phyloP scores from a whole-genome alignment of 2,113 vertebrate genomes.

The Mystacornis crossleyi region DNA sequence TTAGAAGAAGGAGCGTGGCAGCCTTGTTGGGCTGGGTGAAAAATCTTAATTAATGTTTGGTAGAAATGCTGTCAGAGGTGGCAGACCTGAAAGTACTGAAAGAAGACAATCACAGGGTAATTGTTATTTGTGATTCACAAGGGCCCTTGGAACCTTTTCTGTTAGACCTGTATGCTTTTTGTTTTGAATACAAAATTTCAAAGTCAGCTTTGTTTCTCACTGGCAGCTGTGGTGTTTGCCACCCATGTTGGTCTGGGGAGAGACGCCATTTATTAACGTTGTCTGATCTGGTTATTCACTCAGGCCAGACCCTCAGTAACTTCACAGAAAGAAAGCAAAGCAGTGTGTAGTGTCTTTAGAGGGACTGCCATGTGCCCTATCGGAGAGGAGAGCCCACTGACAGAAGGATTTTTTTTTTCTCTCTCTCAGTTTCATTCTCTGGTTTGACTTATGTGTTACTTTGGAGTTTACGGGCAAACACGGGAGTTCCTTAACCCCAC shows the following conservation, averaged over 20 bases:
- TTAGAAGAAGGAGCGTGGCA: background rate
- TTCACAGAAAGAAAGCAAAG: background rate
- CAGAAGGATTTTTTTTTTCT: constrained; percentile 12
- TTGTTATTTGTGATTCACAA: background rate
- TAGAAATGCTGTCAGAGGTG: background rate
- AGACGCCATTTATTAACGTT: background rate
- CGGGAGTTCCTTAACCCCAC: background rate
- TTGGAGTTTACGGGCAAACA: background rate
- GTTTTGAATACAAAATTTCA: constrained; percentile 6
- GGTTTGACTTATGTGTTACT: background rate
- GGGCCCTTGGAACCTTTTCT: background rate
- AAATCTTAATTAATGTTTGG: background rate
- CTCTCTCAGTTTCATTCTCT: background rate
- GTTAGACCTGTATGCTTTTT: background rate
- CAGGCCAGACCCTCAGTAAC: background rate
- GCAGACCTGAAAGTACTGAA: background rate
- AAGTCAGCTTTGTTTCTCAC: background rate
- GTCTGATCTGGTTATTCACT: background rate
- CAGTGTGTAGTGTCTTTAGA: background rate
- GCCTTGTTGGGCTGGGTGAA: background rate
- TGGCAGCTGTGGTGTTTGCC: constrained; percentile 1
- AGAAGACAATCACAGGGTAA: background rate
- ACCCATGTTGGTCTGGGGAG: background rate
- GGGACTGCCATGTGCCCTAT: background rate
- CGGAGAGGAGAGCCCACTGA: background rate